Percentiles rank a stretch among this genome's conserved stretches.
phyloP scores from a whole-genome alignment of 2,888 invertebrate genomes.

The Drosophila macrothrix region DNA sequence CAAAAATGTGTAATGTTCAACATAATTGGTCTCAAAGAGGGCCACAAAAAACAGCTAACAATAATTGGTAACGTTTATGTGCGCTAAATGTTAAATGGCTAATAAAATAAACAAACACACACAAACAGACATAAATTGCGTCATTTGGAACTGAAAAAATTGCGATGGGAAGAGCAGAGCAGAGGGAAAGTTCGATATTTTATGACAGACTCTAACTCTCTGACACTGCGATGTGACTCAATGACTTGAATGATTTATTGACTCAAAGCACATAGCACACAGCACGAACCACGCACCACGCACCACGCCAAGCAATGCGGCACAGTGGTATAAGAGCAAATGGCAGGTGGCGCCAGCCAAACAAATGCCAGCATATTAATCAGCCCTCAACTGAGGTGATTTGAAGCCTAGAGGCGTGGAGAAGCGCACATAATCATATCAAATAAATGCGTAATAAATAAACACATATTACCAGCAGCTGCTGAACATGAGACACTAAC shows the following conservation, averaged over 20 bases:
- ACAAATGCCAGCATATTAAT: conserved; percentile 47
- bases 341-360: conserved; percentile 10
- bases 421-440: conserved; percentile 22
- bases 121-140: conserved; percentile 53
- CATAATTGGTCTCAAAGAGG: conserved; percentile 47
- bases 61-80: conserved; percentile 76
- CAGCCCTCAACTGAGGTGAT: conserved; percentile 4
- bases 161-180: conserved; percentile 26
- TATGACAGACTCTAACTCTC: conserved; percentile 16
- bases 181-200: conserved; percentile 51
- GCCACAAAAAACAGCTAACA: conserved; percentile 66
- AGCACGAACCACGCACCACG: conserved; percentile 22
- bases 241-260: conserved; percentile 44
- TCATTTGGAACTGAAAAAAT: conserved; percentile 43
- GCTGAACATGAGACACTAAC: conserved; percentile 29
- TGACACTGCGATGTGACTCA: conserved; percentile 31
- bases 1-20: conserved; percentile 46
- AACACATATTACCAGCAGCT: conserved; percentile 25
- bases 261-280: conserved; percentile 47
- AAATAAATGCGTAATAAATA: conserved; percentile 31
- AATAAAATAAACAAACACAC: conserved; percentile 55
- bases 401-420: conserved; percentile 22
- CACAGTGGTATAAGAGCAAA: conserved; percentile 36
- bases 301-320: conserved; percentile 62
- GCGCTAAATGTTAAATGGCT: conserved; percentile 76